Base-by-base conservation (phyloP, 2,113 vertebrate species). In the Galemys pyrenaicus region DNA sequence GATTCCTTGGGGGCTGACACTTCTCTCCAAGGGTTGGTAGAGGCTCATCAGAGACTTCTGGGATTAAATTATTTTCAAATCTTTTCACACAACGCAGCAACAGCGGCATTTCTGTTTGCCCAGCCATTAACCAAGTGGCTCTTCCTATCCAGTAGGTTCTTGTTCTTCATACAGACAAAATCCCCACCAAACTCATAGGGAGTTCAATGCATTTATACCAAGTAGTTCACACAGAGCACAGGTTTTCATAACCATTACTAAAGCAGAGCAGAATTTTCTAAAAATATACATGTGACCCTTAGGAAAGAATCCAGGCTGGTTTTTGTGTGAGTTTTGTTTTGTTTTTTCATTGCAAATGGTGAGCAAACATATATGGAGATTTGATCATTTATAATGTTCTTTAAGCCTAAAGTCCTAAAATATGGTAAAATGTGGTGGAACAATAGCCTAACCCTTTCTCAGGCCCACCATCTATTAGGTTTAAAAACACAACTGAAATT, bases 401-500 rank as follows among this genome's bases (percentile, higher is more conserved):
- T 89, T 37, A 85, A 89, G 24, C 24, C 19, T 62, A 35, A 83
- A 2, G 13, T 67, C 32, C 44, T 94, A 62, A 86, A 39, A 91
- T 39, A 92, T 19, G 32, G 32, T 64, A 78, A 62, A 88, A 82
- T 41, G 19, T 12, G 5, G 9, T 77, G 35, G 62, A 56, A 56
- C 16, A 15, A 41, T 88, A 41, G 65, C 17, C 16, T 56, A 83
- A 86, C 2, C 65, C 22, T 46, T 89, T 81, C 70, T 87, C 39
- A n/a, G 51, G 41, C 86, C 60, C 92, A 13, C 67, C 28, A 89
- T 91, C 39, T 71, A 35, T 49, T 39, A 9, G n/a, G 24, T 56
- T 90, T 85, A 30, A 92, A 97, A 92, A 65, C 58, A 84, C 30
- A 94, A 44, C 51, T 80, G 39, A 75, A 70, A 79, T 88, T 20